phyloP scores from a whole-genome alignment of 1,140 invertebrate species.

The Drosophila sp. region DNA sequence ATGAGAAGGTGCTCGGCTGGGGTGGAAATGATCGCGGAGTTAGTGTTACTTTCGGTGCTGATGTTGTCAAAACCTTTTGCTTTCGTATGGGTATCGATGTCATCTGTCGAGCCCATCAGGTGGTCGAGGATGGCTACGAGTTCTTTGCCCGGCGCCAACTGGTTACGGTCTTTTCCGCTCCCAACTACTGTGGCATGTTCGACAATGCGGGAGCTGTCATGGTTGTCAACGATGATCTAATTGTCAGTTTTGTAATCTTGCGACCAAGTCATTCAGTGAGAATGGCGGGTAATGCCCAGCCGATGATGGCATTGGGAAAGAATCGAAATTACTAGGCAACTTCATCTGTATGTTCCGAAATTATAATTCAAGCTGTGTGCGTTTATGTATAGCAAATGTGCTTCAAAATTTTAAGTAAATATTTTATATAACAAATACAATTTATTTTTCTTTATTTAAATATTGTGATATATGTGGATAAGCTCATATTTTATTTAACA shows the following conservation, averaged over 20 bases:
- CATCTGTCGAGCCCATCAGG: slow-evolving; percentile 95
- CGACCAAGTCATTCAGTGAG: slow-evolving; percentile 15
- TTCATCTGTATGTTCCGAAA: background rate
- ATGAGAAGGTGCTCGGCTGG: slow-evolving; percentile 92
- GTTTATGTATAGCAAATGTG: background rate
- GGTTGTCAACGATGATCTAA: slow-evolving; percentile 87
- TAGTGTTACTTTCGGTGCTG: slow-evolving; percentile 92
- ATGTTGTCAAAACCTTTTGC: slow-evolving; percentile 92
- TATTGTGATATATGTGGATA: background rate
- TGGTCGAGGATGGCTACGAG: slow-evolving; percentile 95
- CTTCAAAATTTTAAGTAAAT: background rate
- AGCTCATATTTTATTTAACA: no score
- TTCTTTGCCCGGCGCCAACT: slow-evolving; percentile 90
- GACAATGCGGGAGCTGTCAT: slow-evolving; percentile 98
- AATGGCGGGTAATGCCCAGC: background rate
- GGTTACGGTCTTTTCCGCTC: slow-evolving; percentile 94
- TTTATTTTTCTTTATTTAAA: background rate
- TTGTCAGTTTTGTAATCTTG: slow-evolving; percentile 39
- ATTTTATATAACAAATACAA: background rate
- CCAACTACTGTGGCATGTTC: slow-evolving; percentile 94
- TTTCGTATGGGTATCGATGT: slow-evolving; percentile 92
- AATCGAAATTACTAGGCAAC: slow-evolving; percentile 38
- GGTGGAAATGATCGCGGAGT: slow-evolving; percentile 94
- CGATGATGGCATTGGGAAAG: slow-evolving; percentile 24
- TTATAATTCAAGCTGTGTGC: background rate